These are phyloP conservation scores for Montipora foliosa DNA, from an alignment of 64 coral and sea anemone species.

Conservation along the genomic window DNA sequence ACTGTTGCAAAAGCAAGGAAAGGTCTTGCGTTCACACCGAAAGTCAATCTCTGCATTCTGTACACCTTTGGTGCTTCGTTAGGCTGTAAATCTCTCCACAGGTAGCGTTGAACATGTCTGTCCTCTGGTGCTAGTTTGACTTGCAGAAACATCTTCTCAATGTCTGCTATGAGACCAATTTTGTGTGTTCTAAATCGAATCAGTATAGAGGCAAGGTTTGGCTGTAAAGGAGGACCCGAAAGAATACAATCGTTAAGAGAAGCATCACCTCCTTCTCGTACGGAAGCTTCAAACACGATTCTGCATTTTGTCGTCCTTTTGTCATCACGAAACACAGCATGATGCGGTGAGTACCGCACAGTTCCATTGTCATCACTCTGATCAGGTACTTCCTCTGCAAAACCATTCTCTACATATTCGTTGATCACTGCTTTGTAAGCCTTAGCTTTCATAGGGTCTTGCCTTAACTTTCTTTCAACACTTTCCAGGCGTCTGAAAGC, in stretches of 20 bases:
- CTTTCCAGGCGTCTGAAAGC: slow-evolving; percentile 39
- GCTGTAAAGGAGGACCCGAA: slow-evolving; percentile 53
- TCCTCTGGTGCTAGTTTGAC: slow-evolving; percentile 39
- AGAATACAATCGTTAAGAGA: slow-evolving; percentile 37
- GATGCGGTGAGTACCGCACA: background rate
- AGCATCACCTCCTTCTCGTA: background rate
- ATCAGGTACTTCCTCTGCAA: background rate
- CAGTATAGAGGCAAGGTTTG: slow-evolving; percentile 25
- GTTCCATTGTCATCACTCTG: background rate
- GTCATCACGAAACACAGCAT: slow-evolving; percentile 28
- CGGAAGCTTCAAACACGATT: slow-evolving; percentile 25
- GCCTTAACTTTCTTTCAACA: slow-evolving; percentile 42
- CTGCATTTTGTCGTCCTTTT: slow-evolving; percentile 17
- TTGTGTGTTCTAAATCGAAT: slow-evolving; percentile 24
- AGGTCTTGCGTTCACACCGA: slow-evolving; percentile 44
- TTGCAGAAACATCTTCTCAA: slow-evolving; percentile 59
- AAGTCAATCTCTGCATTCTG: slow-evolving; percentile 54
- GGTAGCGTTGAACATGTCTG: slow-evolving; percentile 32
- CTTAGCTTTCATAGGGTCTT: slow-evolving; percentile 14
- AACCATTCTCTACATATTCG: slow-evolving; percentile 37
- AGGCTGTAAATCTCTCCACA: slow-evolving; percentile 34
- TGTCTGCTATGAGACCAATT: slow-evolving; percentile 34
- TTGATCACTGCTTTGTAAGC: slow-evolving; percentile 22
- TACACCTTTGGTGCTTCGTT: slow-evolving; percentile 6
- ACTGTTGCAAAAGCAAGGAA: slow-evolving; percentile 53